Base-by-base conservation (phyloP, 35 echinoderm and acorn worm genomes). In the Strongylocentrotus purpuratus region DNA sequence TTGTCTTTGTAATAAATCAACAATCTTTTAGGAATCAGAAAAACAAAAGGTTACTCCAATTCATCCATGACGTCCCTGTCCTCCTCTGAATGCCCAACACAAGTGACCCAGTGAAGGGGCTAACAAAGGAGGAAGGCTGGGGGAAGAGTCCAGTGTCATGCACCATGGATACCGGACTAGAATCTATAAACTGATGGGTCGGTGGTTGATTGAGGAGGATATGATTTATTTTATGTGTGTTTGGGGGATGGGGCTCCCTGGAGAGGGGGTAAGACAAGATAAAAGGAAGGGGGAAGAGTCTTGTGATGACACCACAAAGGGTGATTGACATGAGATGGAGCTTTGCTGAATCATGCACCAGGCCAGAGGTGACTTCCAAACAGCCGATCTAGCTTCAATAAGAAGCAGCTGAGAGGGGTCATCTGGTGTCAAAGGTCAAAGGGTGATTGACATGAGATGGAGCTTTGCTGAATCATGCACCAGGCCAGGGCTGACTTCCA, bases 251-350 rank as follows among this genome's bases (percentile, higher is more conserved):
- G 87, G 87, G 33, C 18, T 89, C 87, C 87, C 87, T 17, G 87
- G 87, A 89, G 87, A 89, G 45, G 33, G 87, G 87, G n/a, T 33
- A 88, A 89, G 87, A 89, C 87, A 89, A 89, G 87, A 89, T 89
- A 89, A 46, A 89, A 45, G 87, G 87, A 89, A 45, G 87, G 12
- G 87, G 15, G 32, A 46, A 45, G 32, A 46, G 18, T 89, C 18
- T 46, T 46, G 32, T 46, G 87, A 89, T 89, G 87, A 89, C 87
- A 89, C 87, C 87, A 46, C 87, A 46, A 89, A 45, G 32, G 45
- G 32, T 89, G 87, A 89, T 89, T 89, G 87, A 89, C 87, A 89
- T 89, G 87, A 33, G 45, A 89, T 33, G 87, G 87, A 46, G 33
- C 32, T 89, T 89, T 78, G 65, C 65, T 78, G 65, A 78, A 28